These are phyloP conservation scores for Ambastaia sidthimunki DNA, from an alignment of 2,797 vertebrate species.

Conservation along the genomic window DNA sequence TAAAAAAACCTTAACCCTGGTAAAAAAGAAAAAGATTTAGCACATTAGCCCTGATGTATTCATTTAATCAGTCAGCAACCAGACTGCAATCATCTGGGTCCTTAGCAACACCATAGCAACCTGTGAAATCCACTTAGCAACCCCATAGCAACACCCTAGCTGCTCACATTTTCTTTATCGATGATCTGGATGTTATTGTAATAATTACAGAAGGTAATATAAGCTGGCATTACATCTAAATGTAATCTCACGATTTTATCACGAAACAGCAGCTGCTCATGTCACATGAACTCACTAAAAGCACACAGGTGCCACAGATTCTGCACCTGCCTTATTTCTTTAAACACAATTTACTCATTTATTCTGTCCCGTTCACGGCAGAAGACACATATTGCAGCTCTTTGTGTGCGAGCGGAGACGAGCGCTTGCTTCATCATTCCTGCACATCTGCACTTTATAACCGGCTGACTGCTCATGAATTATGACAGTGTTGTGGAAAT, in stretches of 20 bases:
- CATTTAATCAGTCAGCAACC: too few species aligned
- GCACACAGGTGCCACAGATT: conserved; percentile 60
- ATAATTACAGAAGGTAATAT: background rate
- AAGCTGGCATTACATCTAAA: background rate
- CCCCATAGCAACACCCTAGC: too few species aligned
- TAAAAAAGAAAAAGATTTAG: too few species aligned
- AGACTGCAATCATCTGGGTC: too few species aligned
- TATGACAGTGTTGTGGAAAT: conserved; percentile 76
- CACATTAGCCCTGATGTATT: too few species aligned
- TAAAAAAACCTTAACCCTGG: too few species aligned
- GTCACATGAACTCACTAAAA: conserved; percentile 42
- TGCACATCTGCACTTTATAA: conserved; percentile 80
- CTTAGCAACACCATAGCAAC: too few species aligned
- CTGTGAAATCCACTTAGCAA: too few species aligned
- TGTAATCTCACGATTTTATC: background rate
- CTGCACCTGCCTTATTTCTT: conserved; percentile 67
- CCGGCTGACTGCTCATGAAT: conserved; percentile 72
- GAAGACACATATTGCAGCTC: conserved; percentile 62
- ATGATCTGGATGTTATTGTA: too few species aligned
- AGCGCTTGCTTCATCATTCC: conserved; percentile 73
- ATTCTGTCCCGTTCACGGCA: conserved; percentile 32
- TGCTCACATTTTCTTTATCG: too few species aligned
- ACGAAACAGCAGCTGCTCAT: conserved; percentile 12
- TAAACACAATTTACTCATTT: conserved; percentile 55
- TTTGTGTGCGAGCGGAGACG: conserved; percentile 66